Conservation (phyloP, 2,888 invertebrate genomes). For the Hyppa rectilinea region DNA sequence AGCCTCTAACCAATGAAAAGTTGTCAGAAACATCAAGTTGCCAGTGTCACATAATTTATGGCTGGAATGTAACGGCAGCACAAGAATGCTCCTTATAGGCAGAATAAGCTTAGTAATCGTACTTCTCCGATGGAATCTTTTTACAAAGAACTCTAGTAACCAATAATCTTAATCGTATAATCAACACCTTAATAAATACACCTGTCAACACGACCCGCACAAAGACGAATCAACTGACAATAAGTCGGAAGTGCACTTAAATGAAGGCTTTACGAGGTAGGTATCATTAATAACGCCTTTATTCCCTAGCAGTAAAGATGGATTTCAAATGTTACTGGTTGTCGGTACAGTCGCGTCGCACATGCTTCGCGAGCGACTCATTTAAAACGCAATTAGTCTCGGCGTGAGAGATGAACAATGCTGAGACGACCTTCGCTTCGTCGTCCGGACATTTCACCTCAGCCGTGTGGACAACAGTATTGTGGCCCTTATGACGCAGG, state of each 20-base stretch:
- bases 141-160: neutral
- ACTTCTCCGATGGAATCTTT: neutral
- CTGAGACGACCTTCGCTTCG: slow-evolving; percentile 54
- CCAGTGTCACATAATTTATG: neutral
- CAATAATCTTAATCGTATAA: slow-evolving; percentile 9
- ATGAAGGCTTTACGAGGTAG: slow-evolving; percentile 25
- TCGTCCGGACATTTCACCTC: slow-evolving; percentile 48
- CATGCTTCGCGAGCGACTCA: slow-evolving; percentile 28
- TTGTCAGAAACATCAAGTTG: neutral
- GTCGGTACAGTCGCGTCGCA: slow-evolving; percentile 36
- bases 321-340: neutral
- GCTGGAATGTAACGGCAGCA: neutral
- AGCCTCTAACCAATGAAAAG: neutral
- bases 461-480: slow-evolving; percentile 37
- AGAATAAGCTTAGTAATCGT: neutral
- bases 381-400: slow-evolving; percentile 56
- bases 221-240: slow-evolving; percentile 42
- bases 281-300: slow-evolving; percentile 11
- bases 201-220: slow-evolving; percentile 26
- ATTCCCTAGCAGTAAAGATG: neutral
- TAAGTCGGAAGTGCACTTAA: slow-evolving; percentile 55
- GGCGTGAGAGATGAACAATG: slow-evolving; percentile 54
- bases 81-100: neutral
- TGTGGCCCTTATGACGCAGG: slow-evolving; percentile 25
- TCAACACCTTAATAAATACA: slow-evolving; percentile 22